These are phyloP conservation scores for Athalia cordata DNA, from an alignment of 2,888 invertebrate genomes.

Conservation along the genomic window DNA sequence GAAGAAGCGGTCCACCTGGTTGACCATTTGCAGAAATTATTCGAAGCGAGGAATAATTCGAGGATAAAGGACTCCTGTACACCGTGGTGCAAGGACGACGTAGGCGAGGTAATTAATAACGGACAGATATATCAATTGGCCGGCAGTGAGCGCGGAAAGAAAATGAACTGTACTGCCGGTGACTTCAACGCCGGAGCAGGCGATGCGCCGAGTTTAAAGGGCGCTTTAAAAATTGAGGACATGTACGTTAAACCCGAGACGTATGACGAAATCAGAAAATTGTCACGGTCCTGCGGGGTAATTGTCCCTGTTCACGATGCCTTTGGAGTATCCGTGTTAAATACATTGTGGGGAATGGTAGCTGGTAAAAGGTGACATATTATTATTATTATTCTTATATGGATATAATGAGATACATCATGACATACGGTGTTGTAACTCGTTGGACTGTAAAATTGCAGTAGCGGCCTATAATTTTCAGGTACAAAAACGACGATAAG, in stretches of 20 bases:
- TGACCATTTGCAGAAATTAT: constrained; percentile 72
- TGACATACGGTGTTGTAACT: neutral
- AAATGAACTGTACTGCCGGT: constrained; percentile 32
- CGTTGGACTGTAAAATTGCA: neutral
- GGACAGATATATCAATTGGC: constrained; percentile 63
- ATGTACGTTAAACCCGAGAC: constrained; percentile 66
- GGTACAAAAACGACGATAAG: constrained; percentile 82
- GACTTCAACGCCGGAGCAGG: constrained; percentile 21
- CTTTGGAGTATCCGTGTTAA: constrained; percentile 86
- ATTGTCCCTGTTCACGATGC: constrained; percentile 83
- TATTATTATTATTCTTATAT: neutral
- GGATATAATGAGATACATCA: neutral
- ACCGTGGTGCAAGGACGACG: neutral
- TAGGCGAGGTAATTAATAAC: constrained; percentile 44
- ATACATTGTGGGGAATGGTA: constrained; percentile 90
- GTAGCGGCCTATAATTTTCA: constrained; percentile 59
- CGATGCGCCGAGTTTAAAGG: neutral
- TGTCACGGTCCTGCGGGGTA: constrained; percentile 66
- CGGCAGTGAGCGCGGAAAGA: constrained; percentile 46
- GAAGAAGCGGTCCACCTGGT: constrained; percentile 82
- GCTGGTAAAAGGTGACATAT: constrained; percentile 77
- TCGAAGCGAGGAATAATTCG: constrained; percentile 48
- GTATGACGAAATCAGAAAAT: constrained; percentile 61
- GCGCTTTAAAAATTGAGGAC: constrained; percentile 58
- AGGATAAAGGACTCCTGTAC: too few relatives aligned